Percentiles rank a stretch among this genome's conserved stretches.
These are phyloP conservation scores for Triplophysa siluroides DNA, from an alignment of 2,113 vertebrate species.

Conservation along the genomic window DNA sequence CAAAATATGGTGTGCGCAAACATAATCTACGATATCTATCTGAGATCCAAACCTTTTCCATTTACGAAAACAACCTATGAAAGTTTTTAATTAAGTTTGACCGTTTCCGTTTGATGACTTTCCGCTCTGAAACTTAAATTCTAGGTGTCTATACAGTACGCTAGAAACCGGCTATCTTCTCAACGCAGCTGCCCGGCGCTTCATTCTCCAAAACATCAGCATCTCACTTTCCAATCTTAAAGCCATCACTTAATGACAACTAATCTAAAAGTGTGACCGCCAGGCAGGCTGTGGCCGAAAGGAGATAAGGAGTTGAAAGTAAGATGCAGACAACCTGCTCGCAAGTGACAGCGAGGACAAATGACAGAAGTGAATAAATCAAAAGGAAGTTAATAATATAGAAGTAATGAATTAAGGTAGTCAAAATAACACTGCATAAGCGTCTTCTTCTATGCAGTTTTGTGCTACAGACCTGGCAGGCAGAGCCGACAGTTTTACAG, in stretches of 20 bases:
- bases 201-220: conserved; percentile 29
- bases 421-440: not conserved
- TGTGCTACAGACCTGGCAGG: not conserved
- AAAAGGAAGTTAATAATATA: conserved; percentile 10
- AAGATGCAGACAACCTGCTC: conserved; percentile 22
- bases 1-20: not conserved
- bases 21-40: conserved; percentile 2
- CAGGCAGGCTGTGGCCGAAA: conserved; percentile 19
- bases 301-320: conserved; percentile 51
- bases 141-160: not conserved
- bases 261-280: conserved; percentile 30
- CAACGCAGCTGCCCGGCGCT: conserved; percentile 16
- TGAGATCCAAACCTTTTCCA: not conserved
- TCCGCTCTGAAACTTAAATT: conserved; percentile 7
- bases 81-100: not conserved
- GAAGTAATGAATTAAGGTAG: not conserved
- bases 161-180: conserved; percentile 35
- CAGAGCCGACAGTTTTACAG: conserved; percentile 42
- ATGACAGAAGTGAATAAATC: conserved; percentile 26
- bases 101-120: not conserved
- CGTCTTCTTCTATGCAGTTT: not conserved
- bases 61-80: not conserved
- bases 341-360: conserved; percentile 33
- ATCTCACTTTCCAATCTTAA: conserved; percentile 26
- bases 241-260: conserved; percentile 45